These are phyloP conservation scores for Coreoperca whiteheadi DNA, from an alignment of 2,113 vertebrate genomes.

Conservation along the genomic window DNA sequence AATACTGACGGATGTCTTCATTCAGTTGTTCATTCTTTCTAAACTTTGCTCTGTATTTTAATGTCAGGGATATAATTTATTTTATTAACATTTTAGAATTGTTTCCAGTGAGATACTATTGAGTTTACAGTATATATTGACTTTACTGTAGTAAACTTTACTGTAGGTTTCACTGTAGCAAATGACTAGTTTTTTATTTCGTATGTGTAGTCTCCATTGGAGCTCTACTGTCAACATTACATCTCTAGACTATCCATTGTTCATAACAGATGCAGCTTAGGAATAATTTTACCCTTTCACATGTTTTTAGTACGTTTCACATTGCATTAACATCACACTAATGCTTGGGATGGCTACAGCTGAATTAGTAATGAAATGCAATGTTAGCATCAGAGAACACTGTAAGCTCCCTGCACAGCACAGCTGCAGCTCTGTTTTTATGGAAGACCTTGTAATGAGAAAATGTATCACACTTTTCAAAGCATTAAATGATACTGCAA, in stretches of 20 bases:
- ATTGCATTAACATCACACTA: conserved; percentile 79
- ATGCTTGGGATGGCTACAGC: conserved; percentile 70
- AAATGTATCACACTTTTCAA: conserved; percentile 48
- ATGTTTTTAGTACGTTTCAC: conserved; percentile 72
- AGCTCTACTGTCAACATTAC: conserved; percentile 2
- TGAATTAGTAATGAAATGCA: conserved; percentile 85
- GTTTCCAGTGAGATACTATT: too few relatives aligned
- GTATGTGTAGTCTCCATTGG: neutral
- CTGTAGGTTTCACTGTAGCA: conserved; percentile 3
- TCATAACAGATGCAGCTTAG: conserved; percentile 50
- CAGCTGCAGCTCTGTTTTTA: conserved; percentile 68
- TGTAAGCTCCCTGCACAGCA: conserved; percentile 47
- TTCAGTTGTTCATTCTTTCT: too few relatives aligned
- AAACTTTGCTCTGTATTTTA: too few relatives aligned
- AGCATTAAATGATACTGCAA: conserved; percentile 42
- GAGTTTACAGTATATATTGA: too few relatives aligned
- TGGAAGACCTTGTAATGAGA: conserved; percentile 55
- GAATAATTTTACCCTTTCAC: conserved; percentile 45
- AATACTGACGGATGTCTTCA: too few relatives aligned
- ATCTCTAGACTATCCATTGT: conserved; percentile 18
- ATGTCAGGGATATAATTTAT: too few relatives aligned
- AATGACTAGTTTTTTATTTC: conserved; percentile 19
- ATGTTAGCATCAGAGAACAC: conserved; percentile 67
- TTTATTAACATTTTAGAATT: too few relatives aligned
- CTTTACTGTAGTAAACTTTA: too few relatives aligned